Conservation (phyloP, 2,797 vertebrate genomes). For the Diplodus puntazzo region DNA sequence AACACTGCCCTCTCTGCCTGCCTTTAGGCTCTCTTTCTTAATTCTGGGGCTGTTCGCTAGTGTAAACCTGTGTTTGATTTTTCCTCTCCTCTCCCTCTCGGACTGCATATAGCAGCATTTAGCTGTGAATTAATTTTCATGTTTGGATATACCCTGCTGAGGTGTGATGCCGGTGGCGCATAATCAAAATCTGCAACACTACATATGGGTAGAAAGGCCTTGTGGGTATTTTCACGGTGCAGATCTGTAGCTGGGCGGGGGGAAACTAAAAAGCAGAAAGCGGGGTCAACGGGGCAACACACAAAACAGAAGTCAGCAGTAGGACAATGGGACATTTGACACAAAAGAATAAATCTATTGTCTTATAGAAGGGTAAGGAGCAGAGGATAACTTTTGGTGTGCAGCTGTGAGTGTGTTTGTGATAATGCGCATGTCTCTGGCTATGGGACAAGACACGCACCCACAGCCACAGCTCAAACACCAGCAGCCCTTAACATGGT, state of each 20-base stretch:
- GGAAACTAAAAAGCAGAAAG: conserved; percentile 50
- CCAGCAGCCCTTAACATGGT: conserved; percentile 87
- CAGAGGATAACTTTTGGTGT: conserved; percentile 66
- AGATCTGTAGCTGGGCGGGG: conserved; percentile 61
- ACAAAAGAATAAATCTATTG: conserved; percentile 75
- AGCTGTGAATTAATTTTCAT: conserved; percentile 87
- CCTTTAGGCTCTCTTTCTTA: conserved; percentile 77
- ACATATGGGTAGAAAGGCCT: conserved; percentile 79
- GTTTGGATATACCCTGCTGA: conserved; percentile 87
- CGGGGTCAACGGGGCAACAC: conserved; percentile 62
- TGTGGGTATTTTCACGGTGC: conserved; percentile 80
- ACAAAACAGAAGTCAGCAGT: conserved; percentile 68
- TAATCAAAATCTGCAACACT: conserved; percentile 84
- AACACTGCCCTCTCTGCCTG: conserved; percentile 69
- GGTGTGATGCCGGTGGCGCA: conserved; percentile 82
- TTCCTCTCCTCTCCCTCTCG: conserved; percentile 63
- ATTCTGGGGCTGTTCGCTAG: conserved; percentile 63
- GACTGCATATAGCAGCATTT: conserved; percentile 86
- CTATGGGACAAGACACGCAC: conserved; percentile 82
- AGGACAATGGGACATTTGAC: conserved; percentile 67
- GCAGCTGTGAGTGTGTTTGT: conserved; percentile 66
- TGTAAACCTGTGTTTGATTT: conserved; percentile 82
- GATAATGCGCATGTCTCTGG: conserved; percentile 70
- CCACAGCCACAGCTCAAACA: conserved; percentile 83
- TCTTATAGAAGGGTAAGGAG: conserved; percentile 44